These are phyloP conservation scores for Camponotus floridanus DNA, from an alignment of 1,140 invertebrate genomes.

Conservation along the genomic window DNA sequence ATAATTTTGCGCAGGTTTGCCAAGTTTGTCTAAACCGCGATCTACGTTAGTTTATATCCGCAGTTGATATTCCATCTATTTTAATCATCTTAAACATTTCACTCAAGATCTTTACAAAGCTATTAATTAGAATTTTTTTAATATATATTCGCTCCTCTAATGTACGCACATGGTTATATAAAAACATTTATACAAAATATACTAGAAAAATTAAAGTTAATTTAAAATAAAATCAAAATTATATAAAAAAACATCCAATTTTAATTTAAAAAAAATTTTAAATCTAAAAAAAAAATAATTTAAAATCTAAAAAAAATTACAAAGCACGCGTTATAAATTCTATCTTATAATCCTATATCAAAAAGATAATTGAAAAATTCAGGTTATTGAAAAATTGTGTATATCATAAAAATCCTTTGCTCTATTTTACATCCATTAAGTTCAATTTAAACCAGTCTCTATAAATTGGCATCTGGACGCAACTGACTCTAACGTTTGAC, in stretches of 20 bases:
- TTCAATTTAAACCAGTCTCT: neutral
- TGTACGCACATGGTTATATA: neutral
- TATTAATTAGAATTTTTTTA: conserved; percentile 1
- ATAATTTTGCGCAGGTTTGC: conserved; percentile 13
- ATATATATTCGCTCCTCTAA: neutral
- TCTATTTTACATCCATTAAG: neutral
- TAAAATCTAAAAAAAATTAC: neutral
- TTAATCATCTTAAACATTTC: neutral
- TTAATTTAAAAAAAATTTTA: neutral
- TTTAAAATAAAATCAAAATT: neutral
- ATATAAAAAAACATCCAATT: neutral
- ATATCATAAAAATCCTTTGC: neutral
- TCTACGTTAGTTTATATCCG: neutral
- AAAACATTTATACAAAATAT: neutral
- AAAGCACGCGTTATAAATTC: neutral
- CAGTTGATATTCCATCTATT: neutral
- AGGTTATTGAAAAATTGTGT: neutral
- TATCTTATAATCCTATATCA: neutral
- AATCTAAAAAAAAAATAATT: neutral
- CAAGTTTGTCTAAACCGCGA: neutral
- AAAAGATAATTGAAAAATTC: neutral
- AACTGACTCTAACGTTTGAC: conserved; percentile 14
- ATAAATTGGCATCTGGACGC: conserved; percentile 14
- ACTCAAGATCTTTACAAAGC: neutral
- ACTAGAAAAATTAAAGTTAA: neutral